A percentile compares a stretch with the other conserved stretches of the same genome.
These are phyloP conservation scores for Scaptomyza flava DNA, from an alignment of 2,888 invertebrate species.

Conservation along the genomic window DNA sequence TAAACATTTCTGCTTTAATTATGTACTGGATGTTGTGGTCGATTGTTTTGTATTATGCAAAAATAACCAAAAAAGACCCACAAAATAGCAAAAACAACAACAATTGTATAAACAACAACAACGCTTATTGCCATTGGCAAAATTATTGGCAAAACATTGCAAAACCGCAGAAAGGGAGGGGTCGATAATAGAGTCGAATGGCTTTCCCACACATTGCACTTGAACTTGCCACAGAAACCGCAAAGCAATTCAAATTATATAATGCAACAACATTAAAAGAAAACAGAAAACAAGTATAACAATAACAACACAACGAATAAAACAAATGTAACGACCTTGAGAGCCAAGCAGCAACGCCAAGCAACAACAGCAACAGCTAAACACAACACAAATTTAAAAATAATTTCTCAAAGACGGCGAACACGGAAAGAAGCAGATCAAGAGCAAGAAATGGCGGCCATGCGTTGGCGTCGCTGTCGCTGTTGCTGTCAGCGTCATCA, in stretches of 20 bases:
- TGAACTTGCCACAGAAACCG: constrained; percentile 73
- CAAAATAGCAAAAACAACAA: constrained; percentile 25
- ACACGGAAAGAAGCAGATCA: constrained; percentile 55
- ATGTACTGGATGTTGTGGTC: constrained; percentile 33
- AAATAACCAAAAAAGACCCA: constrained; percentile 39
- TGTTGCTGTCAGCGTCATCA: constrained; percentile 32
- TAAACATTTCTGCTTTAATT: constrained; percentile 30
- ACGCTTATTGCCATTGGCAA: constrained; percentile 67
- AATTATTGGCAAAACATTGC: constrained; percentile 78
- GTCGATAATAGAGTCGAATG: background rate
- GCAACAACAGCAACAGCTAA: constrained; percentile 25
- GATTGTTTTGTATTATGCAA: constrained; percentile 45
- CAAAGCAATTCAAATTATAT: constrained; percentile 71
- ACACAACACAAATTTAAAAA: constrained; percentile 71
- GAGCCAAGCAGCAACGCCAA: constrained; percentile 36
- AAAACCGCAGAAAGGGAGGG: constrained; percentile 39
- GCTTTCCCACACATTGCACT: constrained; percentile 61
- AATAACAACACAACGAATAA: constrained; percentile 54
- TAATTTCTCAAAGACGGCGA: constrained; percentile 70
- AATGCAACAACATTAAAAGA: constrained; percentile 51
- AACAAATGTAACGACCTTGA: constrained; percentile 76
- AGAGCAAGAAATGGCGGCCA: constrained; percentile 68
- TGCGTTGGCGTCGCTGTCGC: constrained; percentile 38
- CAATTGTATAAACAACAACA: constrained; percentile 1
- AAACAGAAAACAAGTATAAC: constrained; percentile 24